Conservation (phyloP, 1,140 invertebrate genomes). For the Drosophila lini region DNA sequence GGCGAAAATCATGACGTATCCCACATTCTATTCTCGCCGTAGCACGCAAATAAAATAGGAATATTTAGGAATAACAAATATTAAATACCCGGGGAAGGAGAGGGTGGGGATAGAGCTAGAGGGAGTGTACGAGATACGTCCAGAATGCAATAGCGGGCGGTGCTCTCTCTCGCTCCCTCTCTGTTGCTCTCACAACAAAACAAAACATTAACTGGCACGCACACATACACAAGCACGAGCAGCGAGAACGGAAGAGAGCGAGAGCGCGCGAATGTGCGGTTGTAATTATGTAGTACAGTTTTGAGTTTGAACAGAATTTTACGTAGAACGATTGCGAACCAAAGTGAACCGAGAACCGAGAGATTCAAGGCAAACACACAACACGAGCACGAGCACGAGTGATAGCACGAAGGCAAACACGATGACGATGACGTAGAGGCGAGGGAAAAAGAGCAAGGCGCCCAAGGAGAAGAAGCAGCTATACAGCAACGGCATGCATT, state of each 20-base stretch:
- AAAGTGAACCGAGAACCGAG: constrained; percentile 26
- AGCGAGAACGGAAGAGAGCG: constrained; percentile 23
- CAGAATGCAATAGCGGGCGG: constrained; percentile 44
- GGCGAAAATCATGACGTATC: constrained; percentile 26
- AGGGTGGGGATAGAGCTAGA: constrained; percentile 23
- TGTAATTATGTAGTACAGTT: constrained; percentile 83
- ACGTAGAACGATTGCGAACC: constrained; percentile 55
- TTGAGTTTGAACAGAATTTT: constrained; percentile 78
- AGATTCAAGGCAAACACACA: constrained; percentile 70
- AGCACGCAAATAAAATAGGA: constrained; percentile 26
- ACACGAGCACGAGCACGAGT: constrained; percentile 33
- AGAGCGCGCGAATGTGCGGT: constrained; percentile 61
- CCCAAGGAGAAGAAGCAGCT: constrained; percentile 44
- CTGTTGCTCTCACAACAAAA: constrained; percentile 70
- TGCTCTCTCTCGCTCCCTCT: constrained; percentile 23
- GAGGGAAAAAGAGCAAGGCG: constrained; percentile 5
- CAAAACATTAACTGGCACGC: constrained; percentile 75
- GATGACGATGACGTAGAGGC: constrained; percentile 69
- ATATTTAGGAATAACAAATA: constrained; percentile 41
- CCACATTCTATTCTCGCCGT: constrained; percentile 25
- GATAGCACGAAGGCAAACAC: constrained; percentile 54
- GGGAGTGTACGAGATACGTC: constrained; percentile 18
- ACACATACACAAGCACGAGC: constrained; percentile 12
- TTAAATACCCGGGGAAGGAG: constrained; percentile 20
- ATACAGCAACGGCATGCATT: constrained; percentile 67